These are phyloP conservation scores for Argentina silus DNA, from an alignment of 2,797 vertebrate genomes.

Conservation along the genomic window DNA sequence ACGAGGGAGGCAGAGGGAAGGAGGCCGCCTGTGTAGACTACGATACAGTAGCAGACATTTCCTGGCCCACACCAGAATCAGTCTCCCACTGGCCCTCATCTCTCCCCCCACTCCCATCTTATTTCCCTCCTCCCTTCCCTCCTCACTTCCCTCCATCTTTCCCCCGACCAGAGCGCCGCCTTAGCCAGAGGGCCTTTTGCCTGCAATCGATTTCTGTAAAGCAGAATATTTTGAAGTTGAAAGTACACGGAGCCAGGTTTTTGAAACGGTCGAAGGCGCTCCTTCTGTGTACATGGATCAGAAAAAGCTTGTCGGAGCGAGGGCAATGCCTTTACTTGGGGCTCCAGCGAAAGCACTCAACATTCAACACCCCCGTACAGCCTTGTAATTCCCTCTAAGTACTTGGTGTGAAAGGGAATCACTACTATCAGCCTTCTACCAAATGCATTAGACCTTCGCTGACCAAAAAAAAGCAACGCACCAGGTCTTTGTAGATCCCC, in stretches of 20 bases:
- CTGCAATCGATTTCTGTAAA: conserved; percentile 70
- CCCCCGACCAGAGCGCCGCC: conserved; percentile 67
- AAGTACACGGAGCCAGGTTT: conserved; percentile 57
- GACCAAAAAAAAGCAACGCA: conserved; percentile 63
- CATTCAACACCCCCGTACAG: conserved; percentile 64
- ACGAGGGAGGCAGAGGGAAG: background rate
- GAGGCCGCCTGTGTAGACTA: too few species aligned
- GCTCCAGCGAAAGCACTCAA: conserved; percentile 77
- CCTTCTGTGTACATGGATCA: conserved; percentile 62
- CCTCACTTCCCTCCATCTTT: conserved; percentile 67
- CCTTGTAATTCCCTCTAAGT: conserved; percentile 76
- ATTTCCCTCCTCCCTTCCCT: conserved; percentile 67
- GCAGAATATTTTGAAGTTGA: conserved; percentile 67
- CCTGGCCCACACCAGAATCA: conserved; percentile 55
- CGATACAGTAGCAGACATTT: conserved; percentile 44
- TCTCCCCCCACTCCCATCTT: conserved; percentile 41
- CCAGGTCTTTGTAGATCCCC: too few species aligned
- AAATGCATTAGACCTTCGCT: conserved; percentile 74
- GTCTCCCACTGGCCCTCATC: conserved; percentile 64
- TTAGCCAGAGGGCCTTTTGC: conserved; percentile 60
- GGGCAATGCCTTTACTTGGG: conserved; percentile 75
- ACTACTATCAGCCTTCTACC: conserved; percentile 73
- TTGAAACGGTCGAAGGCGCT: conserved; percentile 61
- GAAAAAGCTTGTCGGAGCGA: conserved; percentile 70
- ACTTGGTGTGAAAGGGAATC: conserved; percentile 70